Evolutionary conservation across 1,140 invertebrate species (phyloP), one percentile per base, ranked within the genome.

Genomic region (Oscheius sp.): DNA sequence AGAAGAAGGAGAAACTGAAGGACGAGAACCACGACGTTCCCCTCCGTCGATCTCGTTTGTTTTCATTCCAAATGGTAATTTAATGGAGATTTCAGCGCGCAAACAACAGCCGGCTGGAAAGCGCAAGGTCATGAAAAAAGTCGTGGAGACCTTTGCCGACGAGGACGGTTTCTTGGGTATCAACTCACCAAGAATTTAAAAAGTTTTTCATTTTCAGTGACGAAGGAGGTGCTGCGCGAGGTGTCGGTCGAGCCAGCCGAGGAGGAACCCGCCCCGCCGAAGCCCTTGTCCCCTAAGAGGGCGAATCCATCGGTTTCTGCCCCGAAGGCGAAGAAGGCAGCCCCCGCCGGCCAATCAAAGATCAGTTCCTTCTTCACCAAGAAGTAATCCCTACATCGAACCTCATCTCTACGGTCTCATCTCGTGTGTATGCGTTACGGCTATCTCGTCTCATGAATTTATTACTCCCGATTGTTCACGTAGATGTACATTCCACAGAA

Each of bases 361-460:
- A 63, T 63, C 28, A 63, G 61, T 32, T 13, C 7, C 15, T 63
- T 63, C 61, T 63, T 63, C 61, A 63, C 4, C 7, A 63, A 63
- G 61, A 45, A 45, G 42, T 45, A 45, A 45, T n/a, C n/a, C n/a
- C n/a, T n/a, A n/a, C n/a, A n/a, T n/a, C n/a, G n/a, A n/a, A n/a
- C n/a, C n/a, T n/a, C n/a, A n/a, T n/a, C n/a, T n/a, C n/a, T n/a
- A n/a, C n/a, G n/a, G n/a, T n/a, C n/a, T n/a, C n/a, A n/a, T n/a
- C n/a, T n/a, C n/a, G n/a, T n/a, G n/a, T n/a, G n/a, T n/a, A n/a
- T n/a, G n/a, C n/a, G n/a, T n/a, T n/a, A n/a, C n/a, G n/a, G n/a
- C n/a, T n/a, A n/a, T n/a, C n/a, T n/a, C n/a, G n/a, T n/a, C n/a
- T n/a, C n/a, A n/a, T n/a, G n/a, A n/a, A n/a, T n/a, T n/a, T n/a